Evolutionary conservation across 2,888 invertebrate genomes (phyloP), one percentile per base, ranked within the genome.

Genomic region (Drosophila kuntzei): DNA sequence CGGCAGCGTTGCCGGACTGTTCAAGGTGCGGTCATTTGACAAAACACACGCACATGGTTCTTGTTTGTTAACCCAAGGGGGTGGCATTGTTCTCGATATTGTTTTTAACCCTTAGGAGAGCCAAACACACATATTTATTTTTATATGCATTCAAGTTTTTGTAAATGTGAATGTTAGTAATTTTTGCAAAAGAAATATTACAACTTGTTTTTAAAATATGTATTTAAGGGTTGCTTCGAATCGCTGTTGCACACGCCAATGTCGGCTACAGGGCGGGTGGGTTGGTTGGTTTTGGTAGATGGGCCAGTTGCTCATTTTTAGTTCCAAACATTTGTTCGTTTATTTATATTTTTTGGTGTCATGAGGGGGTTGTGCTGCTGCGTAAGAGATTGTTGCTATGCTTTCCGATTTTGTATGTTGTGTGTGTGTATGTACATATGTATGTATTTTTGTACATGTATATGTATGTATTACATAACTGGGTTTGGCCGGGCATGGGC

Each of bases 381-480:
- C 20, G 37, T 37, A 16, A 61, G 46, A 61, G 66, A 46, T 50
- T 49, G 63, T 57, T 63, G 54, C 58, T 41, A 16, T 22, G 50
- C 9, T 39, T 49, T 44, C 41, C 20, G 29, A 32, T 55, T 36
- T 37, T 53, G 43, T 41, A 16, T 44, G 32, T 44, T 59, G n/a
- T 64, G 47, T 69, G 69, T 81, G 69, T 89, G 89, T 43, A 32
- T 43, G 29, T 50, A 43, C 53, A 34, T 62, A 27, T 53, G 8
- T 64, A 47, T 71, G 67, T 81, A 71, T 89, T 89, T 43, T 27
- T 43, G 34, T 50, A 43, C 54, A 29, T 63, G 12, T 27, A 2
- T 29, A 25, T 25, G 11, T 54, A 3, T 39, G 71, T 85, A 71
- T 89, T 85, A 82, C 83, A 89, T 89, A 85, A 85, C 88, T 82